Base-by-base conservation (phyloP, 2,113 vertebrate species). In the Dipodomys stephensi region DNA sequence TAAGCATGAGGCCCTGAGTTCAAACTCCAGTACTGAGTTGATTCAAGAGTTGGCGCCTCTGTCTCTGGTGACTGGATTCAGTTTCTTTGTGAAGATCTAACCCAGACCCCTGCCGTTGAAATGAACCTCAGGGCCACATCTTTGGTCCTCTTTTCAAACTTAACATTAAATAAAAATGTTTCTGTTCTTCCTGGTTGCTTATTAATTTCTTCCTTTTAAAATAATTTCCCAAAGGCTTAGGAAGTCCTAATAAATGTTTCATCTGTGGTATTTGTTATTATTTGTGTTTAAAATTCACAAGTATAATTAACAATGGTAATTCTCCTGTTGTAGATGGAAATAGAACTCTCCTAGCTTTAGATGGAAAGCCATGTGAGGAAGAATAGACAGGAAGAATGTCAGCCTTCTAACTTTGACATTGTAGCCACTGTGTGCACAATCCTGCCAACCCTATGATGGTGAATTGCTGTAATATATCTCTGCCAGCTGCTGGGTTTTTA, bases 201-300 rank as follows among this genome's bases (percentile, higher is more conserved):
- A 62, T 10, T 49, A 79, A 93, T 77, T 87, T 67, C 20, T 3
- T 91, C 87, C 77, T 65, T 68, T 84, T 90, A 78, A 69, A 95
- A 83, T n/a, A 82, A 62, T 46, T 88, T 92, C 74, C 32, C 80
- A 46, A 88, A 93, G 32, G 32, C 67, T 68, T 46, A 73, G 30
- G n/a, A 93, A 86, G 91, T 39, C 73, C 39, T 83, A 68, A 49
- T 85, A 85, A 90, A 86, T 46, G 39, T 7, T 87, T 94, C 44
- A 80, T 30, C 27, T 46, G 16, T 39, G 68, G 30, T 4, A n/a
- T 92, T 93, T 83, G 19, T 20, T 72, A 57, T 57, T 64, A 57
- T 64, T 79, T 89, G 57, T 71, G 79, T 80, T 88, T 91, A 91
- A 88, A 69, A 87, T 30, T 84, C 83, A 95, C 64, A 84, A 69